A percentile compares a stretch with the other conserved stretches of the same genome.
Evolutionary conservation across 2,113 vertebrate species (phyloP).

Genomic region (Anolis sagrei): DNA sequence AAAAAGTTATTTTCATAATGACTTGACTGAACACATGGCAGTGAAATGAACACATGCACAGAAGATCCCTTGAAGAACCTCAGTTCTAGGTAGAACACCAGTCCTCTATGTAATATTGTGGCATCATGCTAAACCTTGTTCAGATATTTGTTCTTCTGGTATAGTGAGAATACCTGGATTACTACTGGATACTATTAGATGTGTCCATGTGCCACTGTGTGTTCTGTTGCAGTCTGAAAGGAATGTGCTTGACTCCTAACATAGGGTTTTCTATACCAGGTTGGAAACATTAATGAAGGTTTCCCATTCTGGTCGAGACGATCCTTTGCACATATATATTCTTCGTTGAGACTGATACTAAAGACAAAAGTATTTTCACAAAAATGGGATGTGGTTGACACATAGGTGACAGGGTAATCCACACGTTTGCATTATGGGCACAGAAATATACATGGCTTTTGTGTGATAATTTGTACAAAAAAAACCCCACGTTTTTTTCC

Average conservation of each 20-base stretch:
- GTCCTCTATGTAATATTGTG: background rate
- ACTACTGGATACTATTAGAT: background rate
- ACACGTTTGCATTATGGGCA: background rate
- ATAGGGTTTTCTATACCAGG: background rate
- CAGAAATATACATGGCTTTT: too few species aligned
- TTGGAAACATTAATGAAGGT: background rate
- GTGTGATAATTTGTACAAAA: too few species aligned
- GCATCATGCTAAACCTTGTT: background rate
- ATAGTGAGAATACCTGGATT: background rate
- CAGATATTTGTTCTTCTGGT: background rate
- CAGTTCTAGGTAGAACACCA: too few species aligned
- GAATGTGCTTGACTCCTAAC: background rate
- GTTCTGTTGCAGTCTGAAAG: background rate
- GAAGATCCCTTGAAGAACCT: background rate
- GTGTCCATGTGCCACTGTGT: background rate
- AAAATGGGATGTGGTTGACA: background rate
- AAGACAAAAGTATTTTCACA: too few species aligned
- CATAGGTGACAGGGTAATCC: background rate
- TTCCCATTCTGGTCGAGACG: background rate
- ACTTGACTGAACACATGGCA: background rate
- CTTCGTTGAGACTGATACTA: background rate
- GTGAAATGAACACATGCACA: background rate
- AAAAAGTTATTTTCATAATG: too few species aligned
- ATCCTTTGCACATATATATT: background rate
- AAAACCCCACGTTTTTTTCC: too few species aligned